Base-by-base conservation (phyloP, 2,113 vertebrate species). In the Lamprologus sp. region DNA sequence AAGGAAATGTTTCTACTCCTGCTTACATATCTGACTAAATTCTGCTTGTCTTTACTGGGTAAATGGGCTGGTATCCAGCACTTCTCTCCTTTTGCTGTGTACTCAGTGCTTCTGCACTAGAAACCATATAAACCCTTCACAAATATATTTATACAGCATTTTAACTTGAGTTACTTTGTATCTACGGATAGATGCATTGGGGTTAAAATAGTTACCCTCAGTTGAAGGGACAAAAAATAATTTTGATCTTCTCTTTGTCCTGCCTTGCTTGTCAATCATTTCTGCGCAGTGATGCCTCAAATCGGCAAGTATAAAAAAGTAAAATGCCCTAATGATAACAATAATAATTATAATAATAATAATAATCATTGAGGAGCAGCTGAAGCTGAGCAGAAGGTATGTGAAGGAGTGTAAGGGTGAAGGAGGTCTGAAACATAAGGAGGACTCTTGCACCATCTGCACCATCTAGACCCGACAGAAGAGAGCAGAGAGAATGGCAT, bases 151-250 rank as follows among this genome's bases (percentile, higher is more conserved):
- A 45, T 42, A 70, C 65, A 70, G n/a, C 65, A 9, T 70, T 70
- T 70, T 15, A 26, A 42, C 5, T 26, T 70, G n/a, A 70, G 21
- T 23, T 42, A 23, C 37, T 70, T 70, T 15, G 65, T 70, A 23
- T 42, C 13, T 15, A 42, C 0, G 3, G 35, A 65, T 65, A 7
- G 17, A 65, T 65, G 60, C 60, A 65, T 1, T 35, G 17, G 31
- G 28, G 58, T 63, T 63, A 63, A 35, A 19, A 35, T 65, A 65
- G 60, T 35, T 65, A 65, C 60, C 60, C 31, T n/a, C 60, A 35
- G 60, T 12, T 65, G 31, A 2, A 65, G 19, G 33, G 65, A 45
- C 21, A 26, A 42, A 70, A 70, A 70, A 23, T 6, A 9, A 70
- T 23, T 26, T 4, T 26, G 37, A 45, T 70, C n/a, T 70, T 45